phyloP scores from a whole-genome alignment of 2,888 invertebrate genomes.

The Rhingia rostrata region DNA sequence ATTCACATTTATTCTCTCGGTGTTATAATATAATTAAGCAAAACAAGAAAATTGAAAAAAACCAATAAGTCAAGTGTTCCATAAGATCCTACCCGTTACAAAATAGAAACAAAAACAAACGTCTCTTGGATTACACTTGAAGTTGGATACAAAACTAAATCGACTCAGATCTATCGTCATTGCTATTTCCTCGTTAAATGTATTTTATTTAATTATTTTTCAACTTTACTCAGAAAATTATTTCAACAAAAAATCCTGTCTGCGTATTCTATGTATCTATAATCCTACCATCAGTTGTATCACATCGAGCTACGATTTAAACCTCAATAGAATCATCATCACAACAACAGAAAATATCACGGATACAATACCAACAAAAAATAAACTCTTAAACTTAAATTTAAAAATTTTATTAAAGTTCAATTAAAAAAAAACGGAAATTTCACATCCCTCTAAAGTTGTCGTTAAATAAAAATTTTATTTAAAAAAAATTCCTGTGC shows the following conservation, averaged over 20 bases:
- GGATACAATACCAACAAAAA: slow-evolving; percentile 46
- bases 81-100: slow-evolving; percentile 28
- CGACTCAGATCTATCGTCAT: slow-evolving; percentile 29
- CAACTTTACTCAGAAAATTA: not conserved
- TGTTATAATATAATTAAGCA: slow-evolving; percentile 73
- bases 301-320: slow-evolving; percentile 57
- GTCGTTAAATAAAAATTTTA: slow-evolving; percentile 9
- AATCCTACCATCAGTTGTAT: slow-evolving; percentile 40
- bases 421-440: slow-evolving; percentile 24
- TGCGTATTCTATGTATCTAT: slow-evolving; percentile 22
- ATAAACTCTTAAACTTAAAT: slow-evolving; percentile 9
- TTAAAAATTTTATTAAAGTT: slow-evolving; percentile 29
- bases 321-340: slow-evolving; percentile 32
- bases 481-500: slow-evolving; percentile 43
- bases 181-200: slow-evolving; percentile 30
- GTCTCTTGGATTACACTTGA: slow-evolving; percentile 52
- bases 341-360: slow-evolving; percentile 51
- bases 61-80: slow-evolving; percentile 33
- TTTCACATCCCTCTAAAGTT: slow-evolving; percentile 36
- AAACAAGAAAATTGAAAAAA: slow-evolving; percentile 26
- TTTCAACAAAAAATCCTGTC: not conserved
- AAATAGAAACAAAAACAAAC: slow-evolving; percentile 18
- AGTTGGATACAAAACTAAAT: slow-evolving; percentile 15
- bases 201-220: not conserved
- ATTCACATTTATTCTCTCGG: slow-evolving; percentile 76